Base-by-base conservation (phyloP, 2,113 vertebrate species). In the Pampusana beccarii region DNA sequence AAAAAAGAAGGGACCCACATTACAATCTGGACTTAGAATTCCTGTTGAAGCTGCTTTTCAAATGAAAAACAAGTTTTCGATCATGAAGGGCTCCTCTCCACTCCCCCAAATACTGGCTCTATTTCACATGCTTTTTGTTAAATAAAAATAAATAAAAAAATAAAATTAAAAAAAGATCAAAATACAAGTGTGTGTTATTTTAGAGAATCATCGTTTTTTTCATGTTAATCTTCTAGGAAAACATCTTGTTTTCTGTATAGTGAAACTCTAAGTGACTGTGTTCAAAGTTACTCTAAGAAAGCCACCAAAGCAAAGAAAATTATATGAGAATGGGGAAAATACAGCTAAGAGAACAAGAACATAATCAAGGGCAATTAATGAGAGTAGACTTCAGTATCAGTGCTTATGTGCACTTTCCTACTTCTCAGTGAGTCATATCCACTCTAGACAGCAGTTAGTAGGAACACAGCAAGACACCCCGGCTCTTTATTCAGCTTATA, bases 371-470 rank as follows among this genome's bases (percentile, higher is more conserved):
- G 11, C 7, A 75, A n/a, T 60, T 44, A 64, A 69, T 61, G 40
- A 91, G 15, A 54, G 5, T 10, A 92, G 33, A 67, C 13, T 38
- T 86, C 42, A 46, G 5, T 40, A 25, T 48, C 29, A 33, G n/a
- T 42, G 11, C 9, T 78, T 50, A 6, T 7, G 3, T 36, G 8
- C 4, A 0, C 62, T 82, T 54, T 13, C 5, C 1, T 13, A 9
- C 18, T 24, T 2, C 17, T 58, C 38, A 53, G 7, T 58, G 16
- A 82, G 13, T 28, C 19, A 38, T 19, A 50, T 26, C 9, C 24
- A 44, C 31, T n/a, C 24, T 23, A 40, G 44, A 80, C 40, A 66
- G 34, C 14, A 62, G 9, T 25, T 75, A 57, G 19, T 6, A 54
- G 33, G 46, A 93, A 56, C 23, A 54, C 9, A 73, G 8, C 12